Percentiles rank a stretch among this genome's conserved stretches.
Conservation (phyloP, 2,797 vertebrate genomes). For the Typhlichthys eigenmanni region DNA sequence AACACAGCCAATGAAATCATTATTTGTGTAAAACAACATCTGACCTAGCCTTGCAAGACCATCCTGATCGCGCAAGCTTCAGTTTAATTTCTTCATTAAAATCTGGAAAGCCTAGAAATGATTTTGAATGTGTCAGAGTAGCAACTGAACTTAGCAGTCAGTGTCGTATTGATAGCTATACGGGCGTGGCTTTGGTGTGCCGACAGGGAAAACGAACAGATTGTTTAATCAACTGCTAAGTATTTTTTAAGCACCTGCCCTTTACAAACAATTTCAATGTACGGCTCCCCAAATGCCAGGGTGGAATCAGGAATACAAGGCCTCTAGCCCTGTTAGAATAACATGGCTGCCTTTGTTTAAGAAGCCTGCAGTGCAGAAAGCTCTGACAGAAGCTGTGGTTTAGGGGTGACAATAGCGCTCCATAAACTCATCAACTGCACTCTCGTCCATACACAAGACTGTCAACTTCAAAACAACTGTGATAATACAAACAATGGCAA, state of each 20-base stretch:
- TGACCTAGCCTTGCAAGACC: no score
- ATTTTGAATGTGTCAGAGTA: no score
- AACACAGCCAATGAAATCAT: slow-evolving; percentile 23
- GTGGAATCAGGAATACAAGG: slow-evolving; percentile 55
- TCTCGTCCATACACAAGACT: slow-evolving; percentile 62
- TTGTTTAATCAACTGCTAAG: no score
- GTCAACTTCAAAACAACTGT: slow-evolving; percentile 60
- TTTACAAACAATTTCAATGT: no score
- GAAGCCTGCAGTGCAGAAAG: slow-evolving; percentile 61
- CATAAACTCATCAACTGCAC: slow-evolving; percentile 67
- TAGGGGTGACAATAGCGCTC: slow-evolving; percentile 64
- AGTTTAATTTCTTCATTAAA: no score
- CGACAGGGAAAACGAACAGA: no score
- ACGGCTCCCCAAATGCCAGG: slow-evolving; percentile 1
- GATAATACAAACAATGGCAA: slow-evolving; percentile 54
- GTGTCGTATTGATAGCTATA: no score
- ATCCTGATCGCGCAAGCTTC: no score
- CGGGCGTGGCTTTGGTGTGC: no score
- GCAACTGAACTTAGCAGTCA: no score
- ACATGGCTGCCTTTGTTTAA: slow-evolving; percentile 68
- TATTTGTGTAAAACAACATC: slow-evolving; percentile 7
- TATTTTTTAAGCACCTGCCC: no score
- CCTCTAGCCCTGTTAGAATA: slow-evolving; percentile 51
- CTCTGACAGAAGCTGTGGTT: slow-evolving; percentile 62
- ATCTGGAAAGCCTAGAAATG: no score